A percentile compares a stretch with the other conserved stretches of the same genome.
Evolutionary conservation across 1,140 invertebrate genomes (phyloP).

Genomic region (Arctopsyche grandis): DNA sequence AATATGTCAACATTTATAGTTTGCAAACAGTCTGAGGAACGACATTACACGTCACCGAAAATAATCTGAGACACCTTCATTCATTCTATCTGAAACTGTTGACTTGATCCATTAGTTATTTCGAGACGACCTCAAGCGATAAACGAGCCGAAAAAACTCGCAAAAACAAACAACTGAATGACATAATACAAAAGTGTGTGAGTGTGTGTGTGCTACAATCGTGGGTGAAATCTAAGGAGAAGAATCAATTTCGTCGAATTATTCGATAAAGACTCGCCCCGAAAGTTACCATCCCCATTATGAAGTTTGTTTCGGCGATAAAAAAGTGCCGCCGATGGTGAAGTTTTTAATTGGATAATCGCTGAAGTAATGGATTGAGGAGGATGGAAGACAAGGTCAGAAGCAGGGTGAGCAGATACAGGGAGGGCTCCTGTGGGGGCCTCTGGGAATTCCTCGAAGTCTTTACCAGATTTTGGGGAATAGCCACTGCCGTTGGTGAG

Average conservation of each 20-base stretch:
- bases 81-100: not conserved
- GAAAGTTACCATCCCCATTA: not conserved
- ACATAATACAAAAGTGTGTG: too few relatives aligned
- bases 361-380: slow-evolving; percentile 31
- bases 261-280: too few relatives aligned
- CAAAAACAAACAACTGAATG: too few relatives aligned
- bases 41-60: not conserved
- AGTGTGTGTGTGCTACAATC: too few relatives aligned
- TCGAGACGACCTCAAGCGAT: not conserved
- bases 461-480: slow-evolving; percentile 49
- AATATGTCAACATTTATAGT: too few relatives aligned
- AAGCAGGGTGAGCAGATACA: slow-evolving; percentile 47
- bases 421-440: slow-evolving; percentile 46
- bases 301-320: slow-evolving; percentile 18
- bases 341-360: slow-evolving; percentile 38
- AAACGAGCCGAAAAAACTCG: not conserved
- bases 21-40: too few relatives aligned
- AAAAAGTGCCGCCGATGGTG: slow-evolving; percentile 4
- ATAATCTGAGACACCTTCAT: not conserved
- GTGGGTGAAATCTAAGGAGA: too few relatives aligned
- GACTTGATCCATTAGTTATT: not conserved
- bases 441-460: slow-evolving; percentile 52
- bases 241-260: too few relatives aligned
- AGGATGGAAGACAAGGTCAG: slow-evolving; percentile 51
- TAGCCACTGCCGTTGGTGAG: slow-evolving; percentile 53